Conservation (phyloP, 2,113 vertebrate genomes). For the Danio rerio region DNA sequence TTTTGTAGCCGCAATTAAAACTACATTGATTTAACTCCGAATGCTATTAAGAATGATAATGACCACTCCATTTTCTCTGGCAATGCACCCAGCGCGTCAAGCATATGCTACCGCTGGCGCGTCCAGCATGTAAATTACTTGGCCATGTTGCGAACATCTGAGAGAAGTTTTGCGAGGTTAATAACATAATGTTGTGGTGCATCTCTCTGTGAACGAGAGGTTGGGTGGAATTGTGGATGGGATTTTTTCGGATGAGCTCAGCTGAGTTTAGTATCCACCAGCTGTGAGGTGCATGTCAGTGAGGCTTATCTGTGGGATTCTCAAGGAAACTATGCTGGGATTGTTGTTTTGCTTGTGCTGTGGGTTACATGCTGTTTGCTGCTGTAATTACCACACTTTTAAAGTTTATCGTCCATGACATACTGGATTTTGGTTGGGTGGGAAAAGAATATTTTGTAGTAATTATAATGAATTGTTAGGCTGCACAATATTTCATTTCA, state of each 20-base stretch:
- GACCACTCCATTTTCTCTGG: conserved; percentile 48
- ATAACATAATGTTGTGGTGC: conserved; percentile 51
- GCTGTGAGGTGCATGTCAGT: conserved; percentile 38
- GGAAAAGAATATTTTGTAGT: not conserved
- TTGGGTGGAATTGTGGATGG: conserved; percentile 39
- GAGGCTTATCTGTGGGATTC: conserved; percentile 30
- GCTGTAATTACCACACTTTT: not conserved
- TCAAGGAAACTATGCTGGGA: conserved; percentile 31
- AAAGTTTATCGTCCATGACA: not conserved
- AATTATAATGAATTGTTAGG: too few species aligned
- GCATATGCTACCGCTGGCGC: conserved; percentile 14
- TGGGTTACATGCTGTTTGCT: conserved; percentile 21
- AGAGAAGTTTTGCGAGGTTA: conserved; percentile 46
- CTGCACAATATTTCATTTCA: too few species aligned
- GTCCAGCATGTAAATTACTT: conserved; percentile 48
- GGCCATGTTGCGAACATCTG: conserved; percentile 11
- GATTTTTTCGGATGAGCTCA: conserved; percentile 45
- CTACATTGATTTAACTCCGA: conserved; percentile 42
- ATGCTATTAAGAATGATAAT: conserved; percentile 42
- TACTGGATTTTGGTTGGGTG: not conserved
- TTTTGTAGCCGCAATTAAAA: conserved; percentile 33
- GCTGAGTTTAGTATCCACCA: conserved; percentile 25
- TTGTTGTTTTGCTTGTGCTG: conserved; percentile 19
- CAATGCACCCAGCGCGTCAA: conserved; percentile 21
- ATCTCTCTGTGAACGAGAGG: conserved; percentile 27